A percentile compares a stretch with the other conserved stretches of the same genome.
phyloP scores from a whole-genome alignment of 1,140 invertebrate genomes.

The Hetaerina americana region DNA sequence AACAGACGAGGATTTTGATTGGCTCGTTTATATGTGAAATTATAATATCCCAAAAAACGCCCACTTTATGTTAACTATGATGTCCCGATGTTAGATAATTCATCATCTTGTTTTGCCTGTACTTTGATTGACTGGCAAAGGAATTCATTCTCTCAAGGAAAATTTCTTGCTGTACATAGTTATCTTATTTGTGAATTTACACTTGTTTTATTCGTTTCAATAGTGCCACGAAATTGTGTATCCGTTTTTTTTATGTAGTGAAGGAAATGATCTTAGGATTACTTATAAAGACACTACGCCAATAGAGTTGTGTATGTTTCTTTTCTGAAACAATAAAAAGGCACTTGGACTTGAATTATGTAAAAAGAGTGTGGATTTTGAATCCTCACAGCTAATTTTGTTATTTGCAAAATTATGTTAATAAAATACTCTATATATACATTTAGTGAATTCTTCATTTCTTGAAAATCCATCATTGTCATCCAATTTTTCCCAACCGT shows the following conservation, averaged over 20 bases:
- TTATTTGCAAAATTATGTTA: slow-evolving; percentile 1
- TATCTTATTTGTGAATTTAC: background rate
- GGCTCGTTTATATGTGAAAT: background rate
- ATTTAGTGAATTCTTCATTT: too few relatives aligned
- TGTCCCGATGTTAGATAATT: background rate
- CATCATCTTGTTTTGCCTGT: background rate
- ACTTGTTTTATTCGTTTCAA: background rate
- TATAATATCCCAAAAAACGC: background rate
- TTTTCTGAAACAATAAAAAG: background rate
- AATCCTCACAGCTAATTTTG: background rate
- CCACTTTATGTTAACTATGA: background rate
- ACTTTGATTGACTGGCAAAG: background rate
- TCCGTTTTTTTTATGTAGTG: background rate
- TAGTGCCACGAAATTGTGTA: background rate
- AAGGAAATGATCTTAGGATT: background rate
- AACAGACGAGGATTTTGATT: background rate
- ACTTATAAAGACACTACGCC: background rate
- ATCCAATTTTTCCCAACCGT: too few relatives aligned
- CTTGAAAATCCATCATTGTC: too few relatives aligned
- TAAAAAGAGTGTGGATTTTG: background rate
- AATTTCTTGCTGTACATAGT: background rate
- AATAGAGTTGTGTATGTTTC: background rate
- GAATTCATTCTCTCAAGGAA: background rate
- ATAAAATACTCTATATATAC: slow-evolving; percentile 1
- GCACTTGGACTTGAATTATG: background rate